Base-by-base conservation (phyloP, 2,888 invertebrate species). In the Tachystola acroxantha region DNA sequence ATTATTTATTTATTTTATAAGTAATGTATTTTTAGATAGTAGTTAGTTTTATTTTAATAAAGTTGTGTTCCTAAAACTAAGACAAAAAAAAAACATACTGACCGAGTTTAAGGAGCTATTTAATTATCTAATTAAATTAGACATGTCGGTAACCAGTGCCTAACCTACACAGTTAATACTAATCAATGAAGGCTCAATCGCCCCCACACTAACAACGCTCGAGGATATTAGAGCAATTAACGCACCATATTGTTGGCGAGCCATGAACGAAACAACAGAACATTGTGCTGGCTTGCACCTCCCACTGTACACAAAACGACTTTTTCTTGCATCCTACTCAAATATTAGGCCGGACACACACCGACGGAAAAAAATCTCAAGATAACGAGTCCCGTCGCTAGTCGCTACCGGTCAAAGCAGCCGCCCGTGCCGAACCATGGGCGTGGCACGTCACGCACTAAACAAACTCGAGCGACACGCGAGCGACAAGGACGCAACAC, bases 371-470 rank as follows among this genome's bases (percentile, higher is more conserved):
- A 79, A 82, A 82, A 79, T 69, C 56, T 41, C 26, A 40, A 73
- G 79, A 81, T 82, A 85, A 82, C 81, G 75, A 84, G 68, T 72
- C 59, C 59, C 28, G 7, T 7, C 30, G 12, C 22, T 58, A 22
- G 49, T 54, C 64, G 82, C 84, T 85, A 85, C 86, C 79, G 86
- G 80, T 74, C 84, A 82, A 84, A 85, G 80, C 67, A 46, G 55
- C 65, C 65, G 62, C 60, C 54, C 51, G 57, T 50, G 50, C 52
- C 50, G 49, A 52, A 54, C 53, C 38, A 55, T 53, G 78, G 85
- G 85, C 85, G 85, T 65, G 79, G 77, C 84, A 59, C 79, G 81
- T 85, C 84, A 84, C 84, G 84, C 82, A 73, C 79, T 71, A 85
- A 85, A 85, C 85, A 86, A 84, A 85, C 82, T 33, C 43, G 44